Evolutionary conservation across 2,113 vertebrate species (phyloP).

Genomic region (Leucoraja erinaceus): DNA sequence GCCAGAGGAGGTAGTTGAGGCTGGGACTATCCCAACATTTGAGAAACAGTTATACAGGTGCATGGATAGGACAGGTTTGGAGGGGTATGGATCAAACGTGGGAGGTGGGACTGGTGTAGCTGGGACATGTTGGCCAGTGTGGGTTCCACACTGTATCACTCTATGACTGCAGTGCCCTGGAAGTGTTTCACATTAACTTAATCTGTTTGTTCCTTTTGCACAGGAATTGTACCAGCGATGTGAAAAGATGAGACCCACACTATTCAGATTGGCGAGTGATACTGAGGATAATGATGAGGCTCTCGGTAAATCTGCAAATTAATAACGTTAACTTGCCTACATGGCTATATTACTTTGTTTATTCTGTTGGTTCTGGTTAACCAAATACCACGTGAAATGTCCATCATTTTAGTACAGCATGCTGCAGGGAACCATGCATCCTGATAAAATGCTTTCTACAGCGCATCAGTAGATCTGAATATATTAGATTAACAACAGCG

Average conservation of each 20-base stretch:
- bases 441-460: no score
- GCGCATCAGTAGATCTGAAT: neutral
- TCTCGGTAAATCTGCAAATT: slow-evolving; percentile 60
- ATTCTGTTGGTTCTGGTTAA: neutral
- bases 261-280: slow-evolving; percentile 89
- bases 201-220: neutral
- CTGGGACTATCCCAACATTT: no score
- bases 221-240: slow-evolving; percentile 93
- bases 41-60: no score
- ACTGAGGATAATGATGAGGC: slow-evolving; percentile 97
- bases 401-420: neutral
- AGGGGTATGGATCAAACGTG: no score
- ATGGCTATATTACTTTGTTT: neutral
- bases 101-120: no score
- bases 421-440: neutral
- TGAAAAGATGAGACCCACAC: slow-evolving; percentile 91
- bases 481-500: neutral
- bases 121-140: no score
- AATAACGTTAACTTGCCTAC: neutral
- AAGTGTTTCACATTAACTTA: neutral
- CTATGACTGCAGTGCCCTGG: neutral
- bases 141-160: no score
- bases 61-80: no score
- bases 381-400: neutral
- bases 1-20: no score